Evolutionary conservation across 2,797 vertebrate genomes (phyloP).

Genomic region (Ceyx erithaca): DNA sequence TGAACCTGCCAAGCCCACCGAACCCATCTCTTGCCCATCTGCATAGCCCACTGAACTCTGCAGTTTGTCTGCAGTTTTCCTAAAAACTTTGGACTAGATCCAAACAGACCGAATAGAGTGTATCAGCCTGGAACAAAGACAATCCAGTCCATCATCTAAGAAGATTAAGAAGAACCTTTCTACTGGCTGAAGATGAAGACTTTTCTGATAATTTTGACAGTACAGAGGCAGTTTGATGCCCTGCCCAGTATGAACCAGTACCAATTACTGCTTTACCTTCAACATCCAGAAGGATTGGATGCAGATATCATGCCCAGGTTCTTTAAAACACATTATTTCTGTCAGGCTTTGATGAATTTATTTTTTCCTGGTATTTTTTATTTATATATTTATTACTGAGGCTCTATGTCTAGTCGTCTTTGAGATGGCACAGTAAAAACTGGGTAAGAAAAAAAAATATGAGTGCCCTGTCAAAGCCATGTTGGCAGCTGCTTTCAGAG

Average conservation of each 20-base stretch:
- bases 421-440: conserved; percentile 2
- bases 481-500: conserved; percentile 28
- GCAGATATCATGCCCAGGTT: not conserved
- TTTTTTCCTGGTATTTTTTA: not conserved
- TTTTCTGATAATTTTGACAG: conserved; percentile 12
- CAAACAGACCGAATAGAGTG: conserved; percentile 26
- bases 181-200: conserved; percentile 41
- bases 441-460: not conserved
- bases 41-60: not conserved
- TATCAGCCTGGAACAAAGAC: conserved; percentile 40
- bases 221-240: not conserved
- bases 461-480: not conserved
- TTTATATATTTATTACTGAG: not conserved
- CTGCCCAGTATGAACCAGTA: not conserved
- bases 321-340: not conserved
- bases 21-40: not conserved
- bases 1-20: not conserved
- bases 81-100: conserved; percentile 22
- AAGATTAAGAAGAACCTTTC: conserved; percentile 34
- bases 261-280: not conserved
- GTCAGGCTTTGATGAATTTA: not conserved
- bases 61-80: conserved; percentile 16
- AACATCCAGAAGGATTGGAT: not conserved
- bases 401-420: not conserved
- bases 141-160: conserved; percentile 12